Conservation (phyloP, 2,888 invertebrate genomes). For the Chironomus riparius region DNA sequence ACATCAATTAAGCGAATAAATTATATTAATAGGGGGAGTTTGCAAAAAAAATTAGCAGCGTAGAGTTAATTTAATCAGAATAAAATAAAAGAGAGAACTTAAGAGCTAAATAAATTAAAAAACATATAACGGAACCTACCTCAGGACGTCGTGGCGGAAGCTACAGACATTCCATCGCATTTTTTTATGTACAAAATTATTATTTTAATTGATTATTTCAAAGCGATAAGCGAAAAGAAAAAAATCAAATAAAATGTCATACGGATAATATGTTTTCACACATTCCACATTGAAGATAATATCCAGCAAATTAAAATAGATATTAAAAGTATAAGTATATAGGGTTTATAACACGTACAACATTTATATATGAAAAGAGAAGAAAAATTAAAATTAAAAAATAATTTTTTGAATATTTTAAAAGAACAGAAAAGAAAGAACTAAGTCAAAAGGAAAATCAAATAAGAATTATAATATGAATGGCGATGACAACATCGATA, state of each 20-base stretch:
- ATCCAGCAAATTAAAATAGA: not conserved
- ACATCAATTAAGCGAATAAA: not conserved
- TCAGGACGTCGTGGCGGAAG: conserved; percentile 83
- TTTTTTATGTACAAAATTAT: not conserved
- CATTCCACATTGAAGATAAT: not conserved
- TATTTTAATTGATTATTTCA: conserved; percentile 24
- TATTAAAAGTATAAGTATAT: not conserved
- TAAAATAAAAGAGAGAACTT: conserved; percentile 29
- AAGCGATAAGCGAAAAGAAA: not conserved
- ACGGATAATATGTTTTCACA: not conserved
- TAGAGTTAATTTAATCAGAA: conserved; percentile 26
- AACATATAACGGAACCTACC: conserved; percentile 51
- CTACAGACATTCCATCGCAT: conserved; percentile 42
- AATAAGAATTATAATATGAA: not conserved
- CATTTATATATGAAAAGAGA: conserved; percentile 1
- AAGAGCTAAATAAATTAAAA: conserved; percentile 29
- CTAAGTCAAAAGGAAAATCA: not conserved
- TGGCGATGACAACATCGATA: not conserved
- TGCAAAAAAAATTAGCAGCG: not conserved
- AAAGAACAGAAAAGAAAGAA: no score
- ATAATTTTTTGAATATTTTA: no score
- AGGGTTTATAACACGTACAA: not conserved
- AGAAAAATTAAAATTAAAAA: not conserved
- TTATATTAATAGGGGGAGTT: not conserved
- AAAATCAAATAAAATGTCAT: not conserved